A percentile compares a stretch with the other conserved stretches of the same genome.
phyloP scores from a whole-genome alignment of 2,797 vertebrate genomes.

The Rhinoraja longicauda region DNA sequence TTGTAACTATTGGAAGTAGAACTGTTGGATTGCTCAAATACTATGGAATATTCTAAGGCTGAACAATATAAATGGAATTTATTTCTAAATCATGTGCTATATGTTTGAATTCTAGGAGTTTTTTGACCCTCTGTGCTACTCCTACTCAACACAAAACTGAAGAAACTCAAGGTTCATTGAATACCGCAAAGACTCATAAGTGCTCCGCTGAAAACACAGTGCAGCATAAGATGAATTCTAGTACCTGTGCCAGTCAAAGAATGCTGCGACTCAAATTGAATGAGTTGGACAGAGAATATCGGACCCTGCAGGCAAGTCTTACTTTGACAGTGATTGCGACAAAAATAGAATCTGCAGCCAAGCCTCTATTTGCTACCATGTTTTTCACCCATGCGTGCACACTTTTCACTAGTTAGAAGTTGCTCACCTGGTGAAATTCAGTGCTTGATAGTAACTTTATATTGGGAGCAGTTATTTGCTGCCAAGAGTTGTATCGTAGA shows the following conservation, averaged over 20 bases:
- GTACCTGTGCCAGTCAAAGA: neutral
- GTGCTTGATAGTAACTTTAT: neutral
- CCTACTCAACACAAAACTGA: neutral
- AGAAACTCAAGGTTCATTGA: neutral
- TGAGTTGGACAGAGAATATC: conserved; percentile 7
- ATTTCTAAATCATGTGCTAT: neutral
- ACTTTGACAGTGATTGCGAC: neutral
- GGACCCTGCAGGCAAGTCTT: conserved; percentile 17
- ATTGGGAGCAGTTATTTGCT: neutral
- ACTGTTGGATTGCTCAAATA: no score
- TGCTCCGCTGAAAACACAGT: neutral
- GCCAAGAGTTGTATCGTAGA: neutral
- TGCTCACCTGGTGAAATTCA: conserved; percentile 26
- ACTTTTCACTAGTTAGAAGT: neutral
- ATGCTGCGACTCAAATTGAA: conserved; percentile 23
- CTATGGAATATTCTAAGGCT: no score
- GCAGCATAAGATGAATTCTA: neutral
- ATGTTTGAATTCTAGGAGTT: conserved; percentile 31
- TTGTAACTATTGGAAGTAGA: no score
- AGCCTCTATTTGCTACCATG: conserved; percentile 38
- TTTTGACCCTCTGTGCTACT: conserved; percentile 5
- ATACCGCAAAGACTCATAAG: neutral
- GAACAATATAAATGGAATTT: neutral
- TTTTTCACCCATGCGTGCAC: neutral
- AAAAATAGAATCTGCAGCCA: conserved; percentile 36